Evolutionary conservation across 2,797 vertebrate genomes (phyloP), one percentile per base, ranked within the genome.

Genomic region (Cynodonichthys magdalenae): DNA sequence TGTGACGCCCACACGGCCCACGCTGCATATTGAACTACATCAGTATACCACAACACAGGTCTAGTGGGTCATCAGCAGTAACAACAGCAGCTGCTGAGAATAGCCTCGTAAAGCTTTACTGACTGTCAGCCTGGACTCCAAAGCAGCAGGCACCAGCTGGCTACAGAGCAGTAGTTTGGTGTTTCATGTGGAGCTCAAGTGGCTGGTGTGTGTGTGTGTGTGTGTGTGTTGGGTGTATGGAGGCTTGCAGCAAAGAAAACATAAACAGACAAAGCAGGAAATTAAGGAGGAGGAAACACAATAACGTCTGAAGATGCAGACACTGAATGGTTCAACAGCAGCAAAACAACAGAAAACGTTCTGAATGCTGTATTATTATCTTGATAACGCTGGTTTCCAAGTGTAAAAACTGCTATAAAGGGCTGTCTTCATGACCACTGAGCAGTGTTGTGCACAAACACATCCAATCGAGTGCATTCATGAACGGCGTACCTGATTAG

Each of bases 51-150:
- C 27, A 46, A 71, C 69, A 77, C 74, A 72, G 87, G 87, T 90
- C 90, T 68, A 74, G 77, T 69, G 34, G 89, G 89, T 91, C 89
- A 88, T 74, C 84, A 48, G 69, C 85, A 75, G 77, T 54, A 87
- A 77, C 84, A 77, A 70, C 83, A 80, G 77, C 69, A 9, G 77
- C 76, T 69, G 82, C 83, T 87, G 74, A 90, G 86, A 90, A 90
- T 89, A 90, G 87, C 83, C 85, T 83, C 87, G 83, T 90, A 88
- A 88, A 87, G 85, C 84, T 84, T 54, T 83, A 83, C 86, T 27
- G 74, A 80, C 75, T 75, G 82, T 79, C 77, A 75, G 77, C 74
- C 63, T 66, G 67, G 74, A 78, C 78, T 77, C 81, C 70, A 66
- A 68, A 86, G 76, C 66, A 77, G 71, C 65, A 68, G 66, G 77